Base-by-base conservation (phyloP, 2,113 vertebrate species). In the Mesitornis unicolor region DNA sequence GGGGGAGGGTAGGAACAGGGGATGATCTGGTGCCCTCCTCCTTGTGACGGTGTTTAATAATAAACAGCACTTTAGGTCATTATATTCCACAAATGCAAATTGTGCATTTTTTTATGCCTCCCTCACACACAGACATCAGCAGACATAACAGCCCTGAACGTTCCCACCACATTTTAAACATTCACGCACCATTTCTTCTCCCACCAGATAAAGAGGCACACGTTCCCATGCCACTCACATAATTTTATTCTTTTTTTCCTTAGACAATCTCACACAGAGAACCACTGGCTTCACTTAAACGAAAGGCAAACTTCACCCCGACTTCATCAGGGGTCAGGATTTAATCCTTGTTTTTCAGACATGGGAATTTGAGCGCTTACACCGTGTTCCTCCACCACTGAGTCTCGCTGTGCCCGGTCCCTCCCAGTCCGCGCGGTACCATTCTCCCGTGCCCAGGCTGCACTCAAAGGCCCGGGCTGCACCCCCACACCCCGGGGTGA, bases 31-130 rank as follows among this genome's bases (percentile, higher is more conserved):
- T 40, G 60, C 63, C 63, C 59, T 91, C 73, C 95, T 79, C 74
- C 71, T 67, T 40, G 57, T 6, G 43, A 68, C 16, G 29, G 50
- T 57, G 75, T 33, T 78, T 68, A 60, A 35, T 69, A 63, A n/a
- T 68, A 64, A 38, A 51, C 75, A 82, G 45, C 28, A 0, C 82
- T 70, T 1, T 3, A 38, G 65, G 10, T 80, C 81, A 5, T 61
- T 13, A 28, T 4, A 9, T 4, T 59, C 77, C 61, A 29, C 47
- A 35, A 6, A 43, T 42, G 53, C 1, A 2, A 78, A 38, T 28
- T 2, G 0, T 20, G 29, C 47, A 2, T 35, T 0, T 25, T 59
- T 2, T 53, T 10, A n/a, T 1, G n/a, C 75, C 78, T 59, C 65
- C 51, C 84, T 60, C 68, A 13, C 64, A 33, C 53, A 1, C 73